A percentile compares a stretch with the other conserved stretches of the same genome.
Evolutionary conservation across 1,140 invertebrate genomes (phyloP).

Genomic region (Brachionus rotundiformis): DNA sequence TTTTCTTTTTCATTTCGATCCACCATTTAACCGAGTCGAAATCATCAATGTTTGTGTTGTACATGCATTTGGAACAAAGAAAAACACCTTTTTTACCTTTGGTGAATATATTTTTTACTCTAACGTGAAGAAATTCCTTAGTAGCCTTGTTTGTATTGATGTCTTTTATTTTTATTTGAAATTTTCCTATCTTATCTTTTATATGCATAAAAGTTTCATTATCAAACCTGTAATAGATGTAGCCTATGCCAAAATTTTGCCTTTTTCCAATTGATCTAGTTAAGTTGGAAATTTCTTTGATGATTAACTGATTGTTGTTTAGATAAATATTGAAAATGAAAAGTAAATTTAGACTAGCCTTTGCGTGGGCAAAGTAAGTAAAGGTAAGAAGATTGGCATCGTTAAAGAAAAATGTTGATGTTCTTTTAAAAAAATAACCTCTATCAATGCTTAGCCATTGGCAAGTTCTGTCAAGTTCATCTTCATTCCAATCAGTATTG

Average conservation of each 20-base stretch:
- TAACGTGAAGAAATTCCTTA: slow-evolving; percentile 13
- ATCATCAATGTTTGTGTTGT: slow-evolving; percentile 9
- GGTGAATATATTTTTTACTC: neutral
- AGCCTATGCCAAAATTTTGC: neutral
- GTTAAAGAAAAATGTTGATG: slow-evolving; percentile 27
- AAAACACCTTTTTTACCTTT: slow-evolving; percentile 22
- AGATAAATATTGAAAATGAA: neutral
- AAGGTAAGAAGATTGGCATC: slow-evolving; percentile 16
- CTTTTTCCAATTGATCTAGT: neutral
- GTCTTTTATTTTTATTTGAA: slow-evolving; percentile 25
- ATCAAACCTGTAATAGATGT: slow-evolving; percentile 26
- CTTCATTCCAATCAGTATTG: neutral
- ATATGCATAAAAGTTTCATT: slow-evolving; percentile 6
- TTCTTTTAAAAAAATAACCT: slow-evolving; percentile 31
- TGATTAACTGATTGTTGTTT: neutral
- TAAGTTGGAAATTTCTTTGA: neutral
- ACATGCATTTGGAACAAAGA: slow-evolving; percentile 26
- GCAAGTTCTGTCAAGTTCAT: neutral
- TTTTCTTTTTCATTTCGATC: slow-evolving; percentile 18
- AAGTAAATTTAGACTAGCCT: neutral
- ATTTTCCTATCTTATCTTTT: neutral
- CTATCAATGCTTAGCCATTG: slow-evolving; percentile 33
- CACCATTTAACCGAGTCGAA: slow-evolving; percentile 30
- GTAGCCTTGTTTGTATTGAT: neutral
- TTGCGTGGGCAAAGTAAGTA: slow-evolving; percentile 5